Evolutionary conservation across 2,113 vertebrate species (phyloP), one percentile per base, ranked within the genome.

Genomic region (Chaenocephalus aceratus): DNA sequence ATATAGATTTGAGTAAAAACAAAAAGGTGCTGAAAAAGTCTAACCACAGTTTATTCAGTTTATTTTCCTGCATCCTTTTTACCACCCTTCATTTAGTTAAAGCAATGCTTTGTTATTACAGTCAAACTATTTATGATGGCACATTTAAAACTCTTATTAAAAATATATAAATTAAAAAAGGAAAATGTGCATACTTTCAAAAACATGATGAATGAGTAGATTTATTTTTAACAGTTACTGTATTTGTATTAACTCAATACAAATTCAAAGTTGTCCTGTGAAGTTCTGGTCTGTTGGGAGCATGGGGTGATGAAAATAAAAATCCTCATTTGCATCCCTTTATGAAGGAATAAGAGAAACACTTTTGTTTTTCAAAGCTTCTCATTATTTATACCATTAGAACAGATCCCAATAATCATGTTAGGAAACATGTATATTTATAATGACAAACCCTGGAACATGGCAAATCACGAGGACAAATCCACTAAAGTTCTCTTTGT

Each of bases 331-430:
- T 74, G 64, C 78, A 75, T 75, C 41, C 36, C 70, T 51, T 84
- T 70, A 84, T 84, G 57, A 74, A 64, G 58, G 56, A 53, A 77
- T 68, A 65, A 72, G 54, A 82, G 68, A 68, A 54, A 57, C 58
- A 62, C 74, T 68, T 72, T 53, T 26, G 60, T 71, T 83, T 82
- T 73, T 51, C 59, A 23, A 16, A 30, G 68, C 5, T 6, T 66
- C 53, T 70, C 36, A 70, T 84, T 57, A 74, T 87, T 65, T 62
- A 41, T 26, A 56, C 34, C 57, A 61, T 56, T 48, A 53, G 11
- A 68, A 61, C 64, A 60, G n/a, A 41, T 51, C 12, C n/a, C 12
- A 41, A 41, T 6, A 41, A 5, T 41, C 5, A 41, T 41, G 36
- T 41, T 30, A 41, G 7, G 7, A 34, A 63, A 75, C 49, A 34